phyloP scores from a whole-genome alignment of 2,797 vertebrate species.

The Anguilla pacifica region DNA sequence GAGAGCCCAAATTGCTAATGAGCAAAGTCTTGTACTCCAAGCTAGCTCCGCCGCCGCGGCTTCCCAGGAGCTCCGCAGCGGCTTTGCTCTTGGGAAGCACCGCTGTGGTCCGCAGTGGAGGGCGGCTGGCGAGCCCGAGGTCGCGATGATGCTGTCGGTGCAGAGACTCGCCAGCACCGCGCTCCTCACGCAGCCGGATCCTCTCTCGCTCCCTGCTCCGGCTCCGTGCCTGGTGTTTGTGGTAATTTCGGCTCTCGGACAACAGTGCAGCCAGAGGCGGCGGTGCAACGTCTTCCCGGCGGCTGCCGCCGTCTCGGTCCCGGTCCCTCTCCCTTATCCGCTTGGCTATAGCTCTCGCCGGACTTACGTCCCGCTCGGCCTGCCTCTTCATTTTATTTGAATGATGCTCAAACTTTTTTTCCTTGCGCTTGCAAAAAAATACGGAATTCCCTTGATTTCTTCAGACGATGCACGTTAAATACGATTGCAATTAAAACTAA shows the following conservation, averaged over 20 bases:
- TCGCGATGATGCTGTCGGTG: conserved; percentile 71
- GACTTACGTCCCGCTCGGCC: conserved; percentile 86
- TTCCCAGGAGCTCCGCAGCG: conserved; percentile 52
- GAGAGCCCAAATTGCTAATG: conserved; percentile 90
- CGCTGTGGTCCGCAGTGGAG: conserved; percentile 60
- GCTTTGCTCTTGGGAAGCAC: conserved; percentile 44
- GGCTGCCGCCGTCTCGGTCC: conserved; percentile 30
- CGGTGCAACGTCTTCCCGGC: conserved; percentile 68
- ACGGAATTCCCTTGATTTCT: conserved; percentile 37
- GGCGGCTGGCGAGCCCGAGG: conserved; percentile 72
- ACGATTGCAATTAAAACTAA: conserved; percentile 23
- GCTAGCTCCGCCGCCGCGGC: conserved; percentile 60
- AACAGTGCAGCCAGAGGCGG: conserved; percentile 71
- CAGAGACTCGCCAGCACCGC: conserved; percentile 66
- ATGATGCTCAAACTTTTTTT: conserved; percentile 67
- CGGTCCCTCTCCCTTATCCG: conserved; percentile 73
- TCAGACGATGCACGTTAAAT: conserved; percentile 26
- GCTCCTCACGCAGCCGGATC: conserved; percentile 67
- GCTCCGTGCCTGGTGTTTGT: conserved; percentile 68
- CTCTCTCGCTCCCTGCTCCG: conserved; percentile 78
- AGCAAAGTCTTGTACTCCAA: conserved; percentile 93
- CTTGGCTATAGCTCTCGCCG: conserved; percentile 77
- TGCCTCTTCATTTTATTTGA: conserved; percentile 84
- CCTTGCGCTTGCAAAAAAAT: conserved; percentile 47
- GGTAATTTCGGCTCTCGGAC: conserved; percentile 70